Base-by-base conservation (phyloP, 2,888 invertebrate genomes). In the Silvanus unidentatus region DNA sequence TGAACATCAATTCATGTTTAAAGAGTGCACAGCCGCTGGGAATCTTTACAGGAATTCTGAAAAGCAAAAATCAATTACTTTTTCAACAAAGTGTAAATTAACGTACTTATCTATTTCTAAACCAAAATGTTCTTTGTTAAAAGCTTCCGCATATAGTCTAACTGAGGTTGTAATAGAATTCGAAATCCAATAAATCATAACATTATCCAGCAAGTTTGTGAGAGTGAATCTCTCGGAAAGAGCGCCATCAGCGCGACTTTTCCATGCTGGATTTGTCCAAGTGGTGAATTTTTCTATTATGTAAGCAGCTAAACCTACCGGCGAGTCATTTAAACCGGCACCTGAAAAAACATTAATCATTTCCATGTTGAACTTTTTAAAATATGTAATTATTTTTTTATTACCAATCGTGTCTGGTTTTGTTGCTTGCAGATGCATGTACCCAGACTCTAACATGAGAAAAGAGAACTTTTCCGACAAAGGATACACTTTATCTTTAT, bases 351-450 rank as follows among this genome's bases (percentile, higher is more conserved):
- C n/a, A n/a, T n/a, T n/a, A n/a, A n/a, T n/a, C n/a, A n/a, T n/a
- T n/a, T n/a, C n/a, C n/a, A n/a, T n/a, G n/a, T n/a, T n/a, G n/a
- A n/a, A n/a, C n/a, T n/a, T n/a, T n/a, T n/a, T n/a, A n/a, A n/a
- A n/a, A n/a, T n/a, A 22, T 8, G 22, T 22, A 22, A 8, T 3
- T 22, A 22, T 22, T 22, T 22, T 22, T 22, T 22, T 5, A 48
- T 68, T 65, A 86, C 90, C 92, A 53, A 90, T 73, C 0, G 92
- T 92, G 59, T 94, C 93, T 9, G 94, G 94, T 66, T 91, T 93
- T 0, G 92, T 91, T 0, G 88, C 80, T 65, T 94, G 94, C 6
- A 93, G 52, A 63, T 92, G 91, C 58, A 86, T 66, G 56, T 82
- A 84, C 1, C 82, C 84, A 36, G 63, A 63, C 64, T 82, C 81